Conservation (phyloP, 2,797 vertebrate genomes). For the Lacerta viridis region DNA sequence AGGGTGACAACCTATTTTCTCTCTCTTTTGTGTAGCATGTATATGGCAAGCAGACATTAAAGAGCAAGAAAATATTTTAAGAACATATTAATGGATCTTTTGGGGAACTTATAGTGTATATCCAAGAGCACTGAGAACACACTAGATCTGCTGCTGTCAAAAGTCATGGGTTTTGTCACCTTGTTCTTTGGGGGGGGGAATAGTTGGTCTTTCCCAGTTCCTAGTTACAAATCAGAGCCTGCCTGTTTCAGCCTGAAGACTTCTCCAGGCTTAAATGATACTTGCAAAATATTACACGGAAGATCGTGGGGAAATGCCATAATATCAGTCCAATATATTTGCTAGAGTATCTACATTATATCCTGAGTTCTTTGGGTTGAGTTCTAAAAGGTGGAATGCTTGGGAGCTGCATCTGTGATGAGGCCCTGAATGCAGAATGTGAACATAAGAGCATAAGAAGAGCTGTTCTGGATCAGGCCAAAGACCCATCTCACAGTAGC, state of each 20-base stretch:
- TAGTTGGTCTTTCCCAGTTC: neutral
- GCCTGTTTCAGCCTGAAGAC: conserved; percentile 4
- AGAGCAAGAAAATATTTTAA: neutral
- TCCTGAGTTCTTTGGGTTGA: neutral
- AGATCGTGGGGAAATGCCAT: neutral
- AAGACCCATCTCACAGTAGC: too few species aligned
- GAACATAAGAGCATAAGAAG: too few species aligned
- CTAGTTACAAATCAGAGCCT: neutral
- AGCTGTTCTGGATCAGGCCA: too few species aligned
- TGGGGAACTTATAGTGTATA: neutral
- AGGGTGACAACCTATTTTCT: neutral
- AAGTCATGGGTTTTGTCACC: neutral
- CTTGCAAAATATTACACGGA: neutral
- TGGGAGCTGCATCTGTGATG: too few species aligned
- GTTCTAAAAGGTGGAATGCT: too few species aligned
- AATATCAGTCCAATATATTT: neutral
- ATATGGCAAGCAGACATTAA: conserved; percentile 3
- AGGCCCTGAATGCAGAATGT: too few species aligned
- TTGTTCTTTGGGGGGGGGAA: neutral
- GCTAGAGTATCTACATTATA: neutral
- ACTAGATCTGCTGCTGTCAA: neutral
- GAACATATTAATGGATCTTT: conserved; percentile 16
- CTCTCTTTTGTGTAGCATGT: neutral
- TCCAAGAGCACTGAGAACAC: neutral
- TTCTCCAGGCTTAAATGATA: neutral